A percentile compares a stretch with the other conserved stretches of the same genome.
phyloP scores from a whole-genome alignment of 2,113 vertebrate species.

The Gallinago media region DNA sequence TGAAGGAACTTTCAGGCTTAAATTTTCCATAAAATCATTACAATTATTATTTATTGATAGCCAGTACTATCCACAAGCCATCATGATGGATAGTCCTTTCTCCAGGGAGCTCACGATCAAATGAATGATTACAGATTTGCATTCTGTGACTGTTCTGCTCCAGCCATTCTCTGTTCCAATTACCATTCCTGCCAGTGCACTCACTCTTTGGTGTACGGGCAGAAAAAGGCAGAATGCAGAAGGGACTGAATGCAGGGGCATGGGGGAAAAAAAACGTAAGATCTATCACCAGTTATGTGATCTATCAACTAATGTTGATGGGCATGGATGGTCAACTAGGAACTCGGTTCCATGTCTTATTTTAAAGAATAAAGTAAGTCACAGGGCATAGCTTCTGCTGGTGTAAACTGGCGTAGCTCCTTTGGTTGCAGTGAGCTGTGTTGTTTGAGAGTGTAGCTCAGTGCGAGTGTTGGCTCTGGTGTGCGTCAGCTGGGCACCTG shows the following conservation, averaged over 20 bases:
- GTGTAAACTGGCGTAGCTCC: background rate
- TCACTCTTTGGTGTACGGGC: background rate
- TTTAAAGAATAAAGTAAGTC: background rate
- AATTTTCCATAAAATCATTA: constrained; percentile 31
- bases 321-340: background rate
- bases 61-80: background rate
- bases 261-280: background rate
- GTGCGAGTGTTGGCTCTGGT: background rate
- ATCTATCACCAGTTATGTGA: background rate
- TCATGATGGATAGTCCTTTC: constrained; percentile 3
- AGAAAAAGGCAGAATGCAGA: background rate
- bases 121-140: constrained; percentile 16
- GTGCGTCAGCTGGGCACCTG: background rate
- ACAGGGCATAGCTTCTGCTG: background rate
- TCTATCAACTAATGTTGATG: background rate
- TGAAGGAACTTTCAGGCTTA: background rate
- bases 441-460: background rate
- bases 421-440: background rate
- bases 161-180: constrained; percentile 6
- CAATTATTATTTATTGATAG: constrained; percentile 47
- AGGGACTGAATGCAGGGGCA: background rate
- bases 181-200: constrained; percentile 24
- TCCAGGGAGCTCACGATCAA: background rate
- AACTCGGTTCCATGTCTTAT: background rate
- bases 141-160: constrained; percentile 17